phyloP scores from a whole-genome alignment of 2,113 vertebrate genomes.

The Cryptotis parvus region DNA sequence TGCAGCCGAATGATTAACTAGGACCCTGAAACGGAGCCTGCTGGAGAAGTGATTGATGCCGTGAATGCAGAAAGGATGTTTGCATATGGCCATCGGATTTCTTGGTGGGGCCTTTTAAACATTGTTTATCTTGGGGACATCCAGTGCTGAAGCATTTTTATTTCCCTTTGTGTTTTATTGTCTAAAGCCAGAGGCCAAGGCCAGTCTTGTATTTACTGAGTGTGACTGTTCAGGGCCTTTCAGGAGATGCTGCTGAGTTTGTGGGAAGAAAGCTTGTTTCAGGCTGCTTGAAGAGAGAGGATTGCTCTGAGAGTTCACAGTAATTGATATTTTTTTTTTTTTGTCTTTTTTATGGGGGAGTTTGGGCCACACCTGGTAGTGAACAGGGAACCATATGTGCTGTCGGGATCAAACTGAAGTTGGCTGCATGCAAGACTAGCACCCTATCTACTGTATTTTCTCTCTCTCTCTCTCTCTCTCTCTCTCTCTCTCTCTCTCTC shows the following conservation, averaged over 20 bases:
- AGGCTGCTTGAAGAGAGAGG: background rate
- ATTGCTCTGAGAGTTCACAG: background rate
- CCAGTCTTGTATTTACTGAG: slow-evolving; percentile 40
- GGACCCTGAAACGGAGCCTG: slow-evolving; percentile 58
- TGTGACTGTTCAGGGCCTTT: slow-evolving; percentile 52
- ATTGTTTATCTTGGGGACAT: slow-evolving; percentile 74
- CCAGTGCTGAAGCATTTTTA: slow-evolving; percentile 60
- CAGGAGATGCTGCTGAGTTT: background rate
- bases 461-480: too few species aligned
- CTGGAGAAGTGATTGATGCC: slow-evolving; percentile 79
- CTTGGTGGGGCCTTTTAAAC: slow-evolving; percentile 70
- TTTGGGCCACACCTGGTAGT: too few species aligned
- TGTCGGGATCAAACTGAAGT: too few species aligned
- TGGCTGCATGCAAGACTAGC: too few species aligned
- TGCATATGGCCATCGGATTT: slow-evolving; percentile 70
- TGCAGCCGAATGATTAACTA: slow-evolving; percentile 71
- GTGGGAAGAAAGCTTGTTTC: background rate
- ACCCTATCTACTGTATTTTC: too few species aligned
- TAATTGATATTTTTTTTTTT: background rate
- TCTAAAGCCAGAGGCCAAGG: slow-evolving; percentile 70
- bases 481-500: too few species aligned
- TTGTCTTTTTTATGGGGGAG: too few species aligned
- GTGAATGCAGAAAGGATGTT: slow-evolving; percentile 74
- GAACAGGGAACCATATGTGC: too few species aligned
- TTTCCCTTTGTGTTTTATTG: slow-evolving; percentile 72